Base-by-base conservation (phyloP, 2,797 vertebrate species). In the Vultur gryphus region DNA sequence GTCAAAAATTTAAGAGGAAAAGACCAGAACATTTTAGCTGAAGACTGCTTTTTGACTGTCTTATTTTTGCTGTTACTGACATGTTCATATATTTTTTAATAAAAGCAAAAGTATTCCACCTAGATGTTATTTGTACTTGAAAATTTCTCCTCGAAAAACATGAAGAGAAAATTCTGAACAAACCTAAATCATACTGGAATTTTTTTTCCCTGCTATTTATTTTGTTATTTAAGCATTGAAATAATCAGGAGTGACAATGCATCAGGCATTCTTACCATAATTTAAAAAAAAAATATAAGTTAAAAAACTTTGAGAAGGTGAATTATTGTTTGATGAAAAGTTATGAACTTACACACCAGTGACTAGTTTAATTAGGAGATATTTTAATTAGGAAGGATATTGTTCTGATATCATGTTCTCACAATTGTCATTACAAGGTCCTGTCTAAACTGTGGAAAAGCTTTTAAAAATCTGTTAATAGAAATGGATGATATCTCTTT, bases 401-500 rank as follows among this genome's bases (percentile, higher is more conserved):
- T 55, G 43, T 76, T 82, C 41, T 88, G 15, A 65, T 83, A 31
- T 80, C 65, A 28, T 28, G 10, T 67, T 76, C 55, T 87, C 55
- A 77, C 58, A 23, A 2, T 17, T 83, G 52, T 66, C 55, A 44
- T 87, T 83, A 57, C 25, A 93, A 95, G 52, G 35, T 79, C 71
- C 51, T 84, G 33, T 11, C 41, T 90, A 61, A 89, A 57, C 9
- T 54, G 23, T 69, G 33, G 41, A 44, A 90, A 93, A 77, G 16
- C 43, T 90, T 87, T 87, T 43, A 76, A 82, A 84, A 96, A 69
- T 78, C 15, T 33, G 33, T 65, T 91, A 67, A 75, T 54, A 87
- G 37, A 84, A 94, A 83, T 48, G 59, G 71, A 90, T 88, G 19
- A 48, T 93, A 91, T 59, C 79, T 82, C 96, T 97, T 96, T 96